Evolutionary conservation across 1,140 invertebrate genomes (phyloP).

Genomic region (Caenorhabditis inopinata): DNA sequence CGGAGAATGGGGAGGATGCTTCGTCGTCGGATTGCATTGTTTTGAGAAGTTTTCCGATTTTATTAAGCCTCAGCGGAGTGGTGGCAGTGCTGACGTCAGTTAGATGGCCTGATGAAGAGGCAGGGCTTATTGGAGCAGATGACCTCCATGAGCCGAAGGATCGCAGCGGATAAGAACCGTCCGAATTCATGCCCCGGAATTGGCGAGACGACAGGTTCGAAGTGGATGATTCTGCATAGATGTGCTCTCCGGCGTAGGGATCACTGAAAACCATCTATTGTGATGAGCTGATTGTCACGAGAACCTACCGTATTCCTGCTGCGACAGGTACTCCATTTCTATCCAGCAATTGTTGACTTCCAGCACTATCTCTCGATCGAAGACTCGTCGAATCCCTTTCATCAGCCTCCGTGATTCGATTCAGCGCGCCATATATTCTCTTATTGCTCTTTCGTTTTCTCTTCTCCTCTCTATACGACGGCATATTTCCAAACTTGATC

Average conservation of each 20-base stretch:
- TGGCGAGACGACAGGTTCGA: neutral
- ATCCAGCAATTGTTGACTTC: constrained; percentile 35
- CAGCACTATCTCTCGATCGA: constrained; percentile 33
- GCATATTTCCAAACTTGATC: constrained; percentile 66
- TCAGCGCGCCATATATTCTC: constrained; percentile 61
- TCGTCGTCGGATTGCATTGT: constrained; percentile 47
- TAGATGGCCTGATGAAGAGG: constrained; percentile 21
- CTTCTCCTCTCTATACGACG: constrained; percentile 63
- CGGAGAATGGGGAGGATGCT: neutral
- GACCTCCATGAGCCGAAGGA: constrained; percentile 36
- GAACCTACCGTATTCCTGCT: neutral
- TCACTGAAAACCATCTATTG: constrained; percentile 2
- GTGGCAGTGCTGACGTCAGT: constrained; percentile 6
- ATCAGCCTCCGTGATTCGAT: constrained; percentile 64
- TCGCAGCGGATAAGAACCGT: neutral
- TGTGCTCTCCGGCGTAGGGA: constrained; percentile 36
- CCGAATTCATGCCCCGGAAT: constrained; percentile 4
- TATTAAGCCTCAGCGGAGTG: constrained; percentile 45
- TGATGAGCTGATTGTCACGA: no score
- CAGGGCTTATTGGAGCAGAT: constrained; percentile 1
- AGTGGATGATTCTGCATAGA: constrained; percentile 40
- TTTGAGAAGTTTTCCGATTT: constrained; percentile 48
- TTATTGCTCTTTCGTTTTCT: constrained; percentile 65
- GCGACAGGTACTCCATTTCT: neutral
- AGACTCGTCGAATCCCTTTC: constrained; percentile 58